phyloP scores from a whole-genome alignment of 2,888 invertebrate genomes.

The Cecidostiba fungosa region DNA sequence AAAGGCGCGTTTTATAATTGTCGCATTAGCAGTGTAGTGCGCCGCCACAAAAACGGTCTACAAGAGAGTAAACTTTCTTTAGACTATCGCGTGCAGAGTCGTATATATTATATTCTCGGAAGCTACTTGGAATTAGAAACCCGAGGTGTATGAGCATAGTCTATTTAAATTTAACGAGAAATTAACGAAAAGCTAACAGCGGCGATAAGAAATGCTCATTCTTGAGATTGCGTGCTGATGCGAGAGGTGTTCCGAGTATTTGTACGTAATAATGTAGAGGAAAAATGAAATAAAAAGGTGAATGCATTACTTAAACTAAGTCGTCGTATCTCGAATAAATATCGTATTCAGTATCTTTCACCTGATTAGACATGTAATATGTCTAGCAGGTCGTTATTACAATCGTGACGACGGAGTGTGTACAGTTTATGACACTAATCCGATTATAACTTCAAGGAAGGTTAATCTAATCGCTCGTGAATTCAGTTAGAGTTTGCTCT shows the following conservation, averaged over 20 bases:
- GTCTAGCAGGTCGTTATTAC: conserved; percentile 7
- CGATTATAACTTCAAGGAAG: conserved; percentile 24
- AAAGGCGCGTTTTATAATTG: not conserved
- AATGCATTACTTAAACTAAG: not conserved
- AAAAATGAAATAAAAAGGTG: not conserved
- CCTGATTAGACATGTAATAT: not conserved
- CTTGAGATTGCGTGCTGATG: not conserved
- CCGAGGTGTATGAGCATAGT: not conserved
- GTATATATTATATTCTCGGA: not conserved
- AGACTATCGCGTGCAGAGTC: not conserved
- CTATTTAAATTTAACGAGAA: conserved; percentile 1
- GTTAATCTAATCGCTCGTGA: not conserved
- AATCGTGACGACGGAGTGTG: not conserved
- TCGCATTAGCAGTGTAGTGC: not conserved
- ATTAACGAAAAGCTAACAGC: not conserved
- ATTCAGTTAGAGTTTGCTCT: not conserved
- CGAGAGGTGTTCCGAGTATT: not conserved
- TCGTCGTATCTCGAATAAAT: not conserved
- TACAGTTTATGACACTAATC: not conserved
- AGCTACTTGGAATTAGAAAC: conserved; percentile 12
- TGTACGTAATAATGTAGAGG: too few relatives aligned
- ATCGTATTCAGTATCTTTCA: not conserved
- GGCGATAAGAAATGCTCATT: not conserved
- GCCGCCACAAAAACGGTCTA: not conserved
- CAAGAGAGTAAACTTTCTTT: not conserved